A percentile compares a stretch with the other conserved stretches of the same genome.
These are phyloP conservation scores for Brachymystax lenok DNA, from an alignment of 2,797 vertebrate genomes.

Conservation along the genomic window DNA sequence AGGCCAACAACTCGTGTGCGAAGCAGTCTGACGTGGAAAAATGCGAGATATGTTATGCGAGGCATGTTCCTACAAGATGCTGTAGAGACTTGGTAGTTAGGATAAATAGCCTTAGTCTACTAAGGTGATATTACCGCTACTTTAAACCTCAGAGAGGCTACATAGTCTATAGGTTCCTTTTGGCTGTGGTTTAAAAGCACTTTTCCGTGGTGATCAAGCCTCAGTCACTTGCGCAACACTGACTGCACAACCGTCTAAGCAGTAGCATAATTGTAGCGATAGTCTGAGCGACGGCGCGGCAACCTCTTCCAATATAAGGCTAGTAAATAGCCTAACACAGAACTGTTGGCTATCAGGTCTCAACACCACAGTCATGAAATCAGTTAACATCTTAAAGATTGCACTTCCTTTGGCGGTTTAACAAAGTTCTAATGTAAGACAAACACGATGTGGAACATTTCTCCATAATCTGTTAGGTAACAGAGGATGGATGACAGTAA, in stretches of 20 bases:
- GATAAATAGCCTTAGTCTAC: neutral
- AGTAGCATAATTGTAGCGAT: too few species aligned
- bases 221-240: too few species aligned
- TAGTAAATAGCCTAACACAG: too few species aligned
- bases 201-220: too few species aligned
- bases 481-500: neutral
- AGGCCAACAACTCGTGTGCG: neutral
- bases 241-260: too few species aligned
- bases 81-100: neutral
- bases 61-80: constrained; percentile 7
- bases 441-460: too few species aligned
- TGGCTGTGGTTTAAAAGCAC: neutral
- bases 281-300: too few species aligned
- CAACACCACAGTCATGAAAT: too few species aligned
- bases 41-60: neutral
- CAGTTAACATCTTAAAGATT: neutral
- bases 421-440: neutral
- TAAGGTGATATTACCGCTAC: neutral
- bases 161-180: neutral
- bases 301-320: too few species aligned
- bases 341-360: too few species aligned
- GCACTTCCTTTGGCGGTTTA: neutral
- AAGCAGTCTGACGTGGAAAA: neutral
- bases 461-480: too few species aligned
- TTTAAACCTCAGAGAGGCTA: neutral